Percentiles rank a stretch among this genome's conserved stretches.
Evolutionary conservation across 2,113 vertebrate species (phyloP).

Genomic region (Tragelaphus buxtoni): DNA sequence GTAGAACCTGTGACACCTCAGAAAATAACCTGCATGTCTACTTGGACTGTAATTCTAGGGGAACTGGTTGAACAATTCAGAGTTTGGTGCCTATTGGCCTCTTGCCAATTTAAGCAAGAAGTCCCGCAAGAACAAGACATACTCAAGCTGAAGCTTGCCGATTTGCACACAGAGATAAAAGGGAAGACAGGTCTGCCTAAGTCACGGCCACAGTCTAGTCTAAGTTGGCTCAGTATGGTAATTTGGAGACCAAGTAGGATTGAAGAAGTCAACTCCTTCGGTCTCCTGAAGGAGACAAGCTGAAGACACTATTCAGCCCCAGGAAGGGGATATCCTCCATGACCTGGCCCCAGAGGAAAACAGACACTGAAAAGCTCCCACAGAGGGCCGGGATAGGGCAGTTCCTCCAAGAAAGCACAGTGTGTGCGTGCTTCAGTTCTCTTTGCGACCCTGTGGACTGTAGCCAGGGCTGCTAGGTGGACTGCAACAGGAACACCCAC

Average conservation of each 20-base stretch:
- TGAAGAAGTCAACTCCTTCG: neutral
- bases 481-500: neutral
- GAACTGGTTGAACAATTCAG: neutral
- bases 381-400: neutral
- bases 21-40: neutral
- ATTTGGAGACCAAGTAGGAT: rapidly evolving
- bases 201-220: neutral
- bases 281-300: neutral
- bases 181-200: neutral
- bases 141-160: neutral
- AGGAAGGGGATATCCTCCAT: neutral
- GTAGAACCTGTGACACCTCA: neutral
- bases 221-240: neutral
- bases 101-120: neutral
- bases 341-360: neutral
- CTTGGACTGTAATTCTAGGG: neutral
- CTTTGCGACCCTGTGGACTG: neutral
- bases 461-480: neutral
- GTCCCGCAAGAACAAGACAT: neutral
- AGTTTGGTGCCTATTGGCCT: neutral
- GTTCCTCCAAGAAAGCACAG: neutral
- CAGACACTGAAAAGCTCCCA: neutral
- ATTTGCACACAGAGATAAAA: neutral
- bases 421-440: neutral
- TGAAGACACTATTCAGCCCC: neutral